Conservation (phyloP, 2,888 invertebrate species). For the Drosophila niveifrons region DNA sequence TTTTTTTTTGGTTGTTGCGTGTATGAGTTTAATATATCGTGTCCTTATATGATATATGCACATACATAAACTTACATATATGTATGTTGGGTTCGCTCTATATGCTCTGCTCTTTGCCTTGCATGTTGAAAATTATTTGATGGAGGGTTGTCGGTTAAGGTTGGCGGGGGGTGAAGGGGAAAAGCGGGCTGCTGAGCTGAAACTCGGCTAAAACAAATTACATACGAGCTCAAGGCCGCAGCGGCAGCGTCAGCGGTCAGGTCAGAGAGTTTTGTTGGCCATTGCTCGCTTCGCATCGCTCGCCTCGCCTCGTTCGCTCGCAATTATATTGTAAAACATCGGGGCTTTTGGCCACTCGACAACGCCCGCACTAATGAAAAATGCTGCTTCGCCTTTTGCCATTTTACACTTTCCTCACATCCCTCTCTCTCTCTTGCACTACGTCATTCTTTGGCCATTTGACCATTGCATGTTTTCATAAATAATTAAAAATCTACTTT, state of each 20-base stretch:
- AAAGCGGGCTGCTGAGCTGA: neutral
- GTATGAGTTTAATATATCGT: constrained; percentile 70
- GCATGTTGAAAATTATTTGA: constrained; percentile 69
- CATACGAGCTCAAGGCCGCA: constrained; percentile 72
- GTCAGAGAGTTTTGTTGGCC: constrained; percentile 56
- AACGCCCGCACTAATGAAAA: constrained; percentile 71
- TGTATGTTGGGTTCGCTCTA: constrained; percentile 11
- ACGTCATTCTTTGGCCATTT: constrained; percentile 11
- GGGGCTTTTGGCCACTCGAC: constrained; percentile 47
- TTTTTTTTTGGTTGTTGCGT: constrained; percentile 56
- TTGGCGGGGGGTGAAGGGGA: neutral
- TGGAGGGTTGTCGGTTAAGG: constrained; percentile 9
- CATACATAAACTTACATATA: constrained; percentile 25
- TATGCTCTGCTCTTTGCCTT: constrained; percentile 58
- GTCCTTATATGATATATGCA: constrained; percentile 51
- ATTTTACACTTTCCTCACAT: constrained; percentile 1
- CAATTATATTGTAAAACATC: constrained; percentile 73
- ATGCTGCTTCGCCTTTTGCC: constrained; percentile 53
- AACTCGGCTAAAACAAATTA: constrained; percentile 71
- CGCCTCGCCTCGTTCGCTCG: constrained; percentile 38
- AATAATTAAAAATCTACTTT: constrained; percentile 68
- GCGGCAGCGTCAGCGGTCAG: constrained; percentile 68
- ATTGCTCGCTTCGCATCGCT: constrained; percentile 40
- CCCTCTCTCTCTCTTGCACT: neutral
- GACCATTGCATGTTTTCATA: constrained; percentile 73